These are phyloP conservation scores for Crotalus helleri DNA, from an alignment of 2,113 vertebrate genomes.

Conservation along the genomic window DNA sequence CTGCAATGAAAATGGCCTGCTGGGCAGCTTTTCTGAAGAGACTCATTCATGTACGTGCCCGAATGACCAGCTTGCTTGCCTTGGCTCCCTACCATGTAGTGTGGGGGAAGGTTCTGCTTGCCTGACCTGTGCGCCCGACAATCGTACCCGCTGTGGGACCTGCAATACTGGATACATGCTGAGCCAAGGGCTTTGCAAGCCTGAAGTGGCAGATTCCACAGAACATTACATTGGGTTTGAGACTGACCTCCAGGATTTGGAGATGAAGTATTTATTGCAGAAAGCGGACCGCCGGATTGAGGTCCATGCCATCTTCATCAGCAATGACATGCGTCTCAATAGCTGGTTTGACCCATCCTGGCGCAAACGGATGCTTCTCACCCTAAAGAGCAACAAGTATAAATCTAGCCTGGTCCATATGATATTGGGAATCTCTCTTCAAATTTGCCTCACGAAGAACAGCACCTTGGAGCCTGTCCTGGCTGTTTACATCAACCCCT, in stretches of 20 bases:
- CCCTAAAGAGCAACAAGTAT: constrained; percentile 97
- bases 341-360: constrained; percentile 98
- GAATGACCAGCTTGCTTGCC: constrained; percentile 85
- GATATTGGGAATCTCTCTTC: constrained; percentile 91
- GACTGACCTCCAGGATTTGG: constrained; percentile 92
- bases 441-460: constrained; percentile 96
- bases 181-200: constrained; percentile 86
- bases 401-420: constrained; percentile 96
- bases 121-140: constrained; percentile 81
- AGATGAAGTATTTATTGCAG: constrained; percentile 88
- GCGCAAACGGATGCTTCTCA: constrained; percentile 95
- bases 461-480: constrained; percentile 94
- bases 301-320: constrained; percentile 97
- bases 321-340: constrained; percentile 97
- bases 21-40: constrained; percentile 90
- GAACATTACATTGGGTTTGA: constrained; percentile 97
- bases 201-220: constrained; percentile 90
- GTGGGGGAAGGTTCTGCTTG: constrained; percentile 84
- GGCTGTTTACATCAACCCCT: constrained; percentile 93
- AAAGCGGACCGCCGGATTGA: constrained; percentile 88
- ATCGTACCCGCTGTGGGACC: constrained; percentile 90
- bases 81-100: constrained; percentile 79
- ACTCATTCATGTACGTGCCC: constrained; percentile 89
- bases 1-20: constrained; percentile 93
- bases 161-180: constrained; percentile 88